Evolutionary conservation across 2,797 vertebrate genomes (phyloP).

Genomic region (Miichthys miiuy): DNA sequence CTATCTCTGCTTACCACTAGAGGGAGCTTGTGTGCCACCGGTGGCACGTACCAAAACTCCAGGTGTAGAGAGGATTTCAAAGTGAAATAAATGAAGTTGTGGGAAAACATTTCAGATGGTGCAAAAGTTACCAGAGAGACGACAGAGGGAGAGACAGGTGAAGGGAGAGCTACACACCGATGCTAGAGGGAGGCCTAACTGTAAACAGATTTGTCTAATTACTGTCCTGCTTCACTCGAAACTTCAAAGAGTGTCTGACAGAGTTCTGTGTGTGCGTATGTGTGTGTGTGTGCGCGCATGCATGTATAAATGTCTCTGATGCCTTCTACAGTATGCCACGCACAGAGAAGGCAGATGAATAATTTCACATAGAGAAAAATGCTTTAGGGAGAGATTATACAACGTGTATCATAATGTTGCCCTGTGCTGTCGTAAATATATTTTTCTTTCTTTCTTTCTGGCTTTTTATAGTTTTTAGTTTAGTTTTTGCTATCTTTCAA

Average conservation of each 20-base stretch:
- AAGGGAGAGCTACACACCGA: background rate
- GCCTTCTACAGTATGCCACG: conserved; percentile 10
- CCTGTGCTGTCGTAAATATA: conserved; percentile 12
- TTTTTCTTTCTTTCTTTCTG: conserved; percentile 1
- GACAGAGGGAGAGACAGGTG: background rate
- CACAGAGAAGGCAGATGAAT: conserved; percentile 15
- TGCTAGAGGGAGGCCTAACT: background rate
- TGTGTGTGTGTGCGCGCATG: too few relatives aligned
- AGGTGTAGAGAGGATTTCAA: background rate
- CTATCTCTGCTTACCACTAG: too few relatives aligned
- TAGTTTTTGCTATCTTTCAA: background rate
- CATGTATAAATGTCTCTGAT: conserved; percentile 2
- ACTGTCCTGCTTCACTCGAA: conserved; percentile 9
- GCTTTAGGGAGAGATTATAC: conserved; percentile 26
- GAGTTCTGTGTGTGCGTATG: background rate
- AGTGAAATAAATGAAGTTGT: background rate
- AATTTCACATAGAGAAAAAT: conserved; percentile 27
- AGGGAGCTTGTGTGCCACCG: too few relatives aligned
- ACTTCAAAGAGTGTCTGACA: conserved; percentile 22
- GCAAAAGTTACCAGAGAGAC: background rate
- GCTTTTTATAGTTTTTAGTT: conserved; percentile 7
- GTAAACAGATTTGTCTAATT: conserved; percentile 25
- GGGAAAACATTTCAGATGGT: background rate
- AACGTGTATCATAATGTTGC: background rate
- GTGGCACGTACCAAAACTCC: background rate